Base-by-base conservation (phyloP, 64 coral and sea anemone species). In the Montipora capricornis region DNA sequence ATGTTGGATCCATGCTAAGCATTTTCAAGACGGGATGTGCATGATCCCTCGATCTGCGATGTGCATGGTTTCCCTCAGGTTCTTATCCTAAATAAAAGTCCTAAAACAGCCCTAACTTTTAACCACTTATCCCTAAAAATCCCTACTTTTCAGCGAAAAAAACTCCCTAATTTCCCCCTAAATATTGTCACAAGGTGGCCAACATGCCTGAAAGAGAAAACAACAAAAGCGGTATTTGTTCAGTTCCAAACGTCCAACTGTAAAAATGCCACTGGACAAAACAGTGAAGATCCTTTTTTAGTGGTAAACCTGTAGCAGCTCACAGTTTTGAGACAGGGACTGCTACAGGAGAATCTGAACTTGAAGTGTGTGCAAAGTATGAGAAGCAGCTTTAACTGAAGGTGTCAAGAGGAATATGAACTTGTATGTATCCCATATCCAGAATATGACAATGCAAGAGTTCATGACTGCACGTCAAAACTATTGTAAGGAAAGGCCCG, bases 381-480 rank as follows among this genome's bases (percentile, higher is more conserved):
- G 8, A 47, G 73, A 93, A 93, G 74, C 87, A 93, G 29, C 20
- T 93, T 87, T 87, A 44, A 75, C 81, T 1, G 44, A 87, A 59
- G 29, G 83, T 24, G 71, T 87, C 6, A 93, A 87, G 49, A 77
- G 62, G 46, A 79, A 14, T 47, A 53, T 87, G 8, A 82, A 93
- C 55, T 79, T 93, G 69, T 85, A 85, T 47, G 20, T 92, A 19
- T 93, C 91, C 48, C 66, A 87, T 87, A 78, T 93, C 67, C 47
- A 87, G 22, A 82, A 93, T 75, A 50, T 93, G 53, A 74, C 47
- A 53, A 37, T 93, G 68, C 50, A 93, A 75, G 80, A 93, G 24
- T 93, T 93, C 73, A 48, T 87, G 59, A 45, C 10, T 77, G 69
- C 68, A 29, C 82, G 91, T 15, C 44, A 77, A 74, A 59, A 14